Percentiles rank a stretch among this genome's conserved stretches.
Evolutionary conservation across 2,888 invertebrate genomes (phyloP).

Genomic region (Julus scandinavius): DNA sequence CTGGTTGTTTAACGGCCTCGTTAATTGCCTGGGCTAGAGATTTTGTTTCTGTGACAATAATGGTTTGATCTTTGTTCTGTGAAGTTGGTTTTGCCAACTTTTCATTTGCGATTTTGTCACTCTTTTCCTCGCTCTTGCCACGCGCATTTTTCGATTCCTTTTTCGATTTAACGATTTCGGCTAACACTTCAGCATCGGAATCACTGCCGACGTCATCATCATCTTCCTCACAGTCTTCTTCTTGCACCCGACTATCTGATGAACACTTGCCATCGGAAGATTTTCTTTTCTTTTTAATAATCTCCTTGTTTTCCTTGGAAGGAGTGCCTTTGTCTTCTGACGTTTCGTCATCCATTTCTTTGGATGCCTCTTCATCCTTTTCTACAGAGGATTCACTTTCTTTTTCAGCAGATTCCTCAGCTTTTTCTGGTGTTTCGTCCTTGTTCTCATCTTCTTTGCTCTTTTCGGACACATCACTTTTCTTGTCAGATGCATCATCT

Average conservation of each 20-base stretch:
- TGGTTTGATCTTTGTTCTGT: constrained; percentile 64
- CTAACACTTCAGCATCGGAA: constrained; percentile 61
- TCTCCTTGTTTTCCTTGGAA: background rate
- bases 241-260: constrained; percentile 36
- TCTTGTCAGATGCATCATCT: background rate
- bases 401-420: constrained; percentile 50
- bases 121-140: constrained; percentile 60
- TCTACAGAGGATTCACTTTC: constrained; percentile 53
- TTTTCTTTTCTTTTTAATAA: background rate
- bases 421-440: constrained; percentile 26
- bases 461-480: constrained; percentile 53
- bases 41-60: constrained; percentile 78
- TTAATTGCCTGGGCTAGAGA: constrained; percentile 59
- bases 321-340: background rate
- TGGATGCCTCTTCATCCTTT: background rate
- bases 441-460: constrained; percentile 54
- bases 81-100: constrained; percentile 19
- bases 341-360: background rate
- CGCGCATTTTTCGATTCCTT: background rate
- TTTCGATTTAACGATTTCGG: constrained; percentile 59
- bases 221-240: constrained; percentile 57
- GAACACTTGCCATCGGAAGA: background rate
- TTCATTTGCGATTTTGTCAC: constrained; percentile 61
- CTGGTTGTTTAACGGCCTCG: constrained; percentile 58
- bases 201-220: constrained; percentile 60